phyloP scores from a whole-genome alignment of 64 coral and sea anemone species.

The Stylophora pistillata region DNA sequence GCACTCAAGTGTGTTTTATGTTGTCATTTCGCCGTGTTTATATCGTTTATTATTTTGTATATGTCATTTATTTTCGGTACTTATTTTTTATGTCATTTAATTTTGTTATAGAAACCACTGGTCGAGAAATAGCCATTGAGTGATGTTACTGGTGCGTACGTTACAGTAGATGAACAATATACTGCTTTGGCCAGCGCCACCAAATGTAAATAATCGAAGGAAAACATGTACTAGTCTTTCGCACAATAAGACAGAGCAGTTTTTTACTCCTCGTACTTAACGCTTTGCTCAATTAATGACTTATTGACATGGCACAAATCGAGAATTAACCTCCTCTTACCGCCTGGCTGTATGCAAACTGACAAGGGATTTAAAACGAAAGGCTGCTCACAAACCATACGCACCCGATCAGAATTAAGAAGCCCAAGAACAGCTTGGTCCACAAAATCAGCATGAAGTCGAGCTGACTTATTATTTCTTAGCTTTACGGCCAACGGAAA shows the following conservation, averaged over 20 bases:
- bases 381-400: not conserved
- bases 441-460: conserved; percentile 18
- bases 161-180: too few species aligned
- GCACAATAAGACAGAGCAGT: not conserved
- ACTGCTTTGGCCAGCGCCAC: too few species aligned
- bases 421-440: conserved; percentile 14
- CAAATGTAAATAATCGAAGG: not conserved
- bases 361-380: conserved; percentile 42
- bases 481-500: not conserved
- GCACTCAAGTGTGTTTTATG: too few species aligned
- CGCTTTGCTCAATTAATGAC: conserved; percentile 15
- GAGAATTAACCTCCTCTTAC: conserved; percentile 57
- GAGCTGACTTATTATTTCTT: conserved; percentile 47
- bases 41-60: too few species aligned
- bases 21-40: too few species aligned
- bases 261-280: conserved; percentile 57
- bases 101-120: too few species aligned
- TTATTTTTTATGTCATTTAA: too few species aligned
- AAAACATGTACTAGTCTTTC: not conserved
- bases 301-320: conserved; percentile 48
- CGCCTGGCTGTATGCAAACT: conserved; percentile 5
- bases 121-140: too few species aligned
- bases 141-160: too few species aligned
- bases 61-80: too few species aligned
- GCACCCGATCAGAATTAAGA: not conserved